Evolutionary conservation across 1,140 invertebrate species (phyloP).

Genomic region (Gryllus bimaculatus): DNA sequence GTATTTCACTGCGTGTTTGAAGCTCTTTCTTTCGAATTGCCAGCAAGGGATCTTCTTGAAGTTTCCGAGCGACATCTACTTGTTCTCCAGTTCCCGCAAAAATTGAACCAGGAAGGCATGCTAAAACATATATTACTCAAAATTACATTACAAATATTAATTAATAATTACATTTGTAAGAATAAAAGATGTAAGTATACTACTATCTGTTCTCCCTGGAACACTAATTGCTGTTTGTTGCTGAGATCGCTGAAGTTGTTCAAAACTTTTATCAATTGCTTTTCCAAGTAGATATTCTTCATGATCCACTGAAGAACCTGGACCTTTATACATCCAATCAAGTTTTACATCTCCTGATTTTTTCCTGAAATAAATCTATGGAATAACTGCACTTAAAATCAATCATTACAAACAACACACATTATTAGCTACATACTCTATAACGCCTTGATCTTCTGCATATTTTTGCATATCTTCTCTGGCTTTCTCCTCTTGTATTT

Average conservation of each 20-base stretch:
- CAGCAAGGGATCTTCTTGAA: constrained; percentile 83
- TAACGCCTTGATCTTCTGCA: constrained; percentile 46
- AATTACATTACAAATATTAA: background rate
- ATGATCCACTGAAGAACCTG: constrained; percentile 58
- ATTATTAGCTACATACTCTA: constrained; percentile 25
- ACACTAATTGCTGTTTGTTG: background rate
- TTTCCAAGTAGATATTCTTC: constrained; percentile 89
- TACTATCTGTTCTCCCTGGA: background rate
- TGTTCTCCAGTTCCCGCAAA: constrained; percentile 50
- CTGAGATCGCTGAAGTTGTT: constrained; percentile 44
- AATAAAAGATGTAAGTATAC: background rate
- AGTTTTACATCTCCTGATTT: constrained; percentile 52
- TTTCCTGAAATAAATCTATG: constrained; percentile 32
- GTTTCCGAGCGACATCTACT: constrained; percentile 70
- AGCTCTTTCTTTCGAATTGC: constrained; percentile 76
- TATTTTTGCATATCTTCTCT: constrained; percentile 53
- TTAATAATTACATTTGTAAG: background rate
- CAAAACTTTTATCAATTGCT: constrained; percentile 75
- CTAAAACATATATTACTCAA: constrained; percentile 28
- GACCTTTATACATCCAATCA: constrained; percentile 90
- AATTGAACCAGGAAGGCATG: constrained; percentile 65
- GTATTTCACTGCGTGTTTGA: constrained; percentile 64
- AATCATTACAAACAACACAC: background rate
- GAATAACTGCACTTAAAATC: background rate
- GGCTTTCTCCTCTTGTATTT: constrained; percentile 55